Percentiles rank a stretch among this genome's conserved stretches.
Conservation (phyloP, 2,113 vertebrate genomes). For the Centrocercus urophasianus region DNA sequence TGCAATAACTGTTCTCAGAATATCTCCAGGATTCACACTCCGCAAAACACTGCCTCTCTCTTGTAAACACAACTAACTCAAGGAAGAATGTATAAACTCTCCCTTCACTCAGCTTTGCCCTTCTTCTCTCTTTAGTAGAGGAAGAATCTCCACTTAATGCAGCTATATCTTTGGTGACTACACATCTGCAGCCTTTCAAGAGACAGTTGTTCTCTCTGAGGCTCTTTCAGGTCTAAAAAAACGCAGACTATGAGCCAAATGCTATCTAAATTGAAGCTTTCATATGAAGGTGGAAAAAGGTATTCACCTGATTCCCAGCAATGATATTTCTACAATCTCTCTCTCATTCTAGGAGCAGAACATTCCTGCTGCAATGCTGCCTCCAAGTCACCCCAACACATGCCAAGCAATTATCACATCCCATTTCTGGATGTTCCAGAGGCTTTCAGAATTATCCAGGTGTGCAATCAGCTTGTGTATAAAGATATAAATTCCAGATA, state of each 20-base stretch:
- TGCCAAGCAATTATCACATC: background rate
- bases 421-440: background rate
- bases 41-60: conserved; percentile 13
- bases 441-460: background rate
- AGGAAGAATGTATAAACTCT: conserved; percentile 57
- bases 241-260: background rate
- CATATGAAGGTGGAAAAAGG: background rate
- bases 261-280: background rate
- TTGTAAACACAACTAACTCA: conserved; percentile 41
- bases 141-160: conserved; percentile 27
- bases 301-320: background rate
- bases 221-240: background rate
- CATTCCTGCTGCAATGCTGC: background rate
- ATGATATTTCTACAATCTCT: background rate
- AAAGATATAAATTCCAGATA: background rate
- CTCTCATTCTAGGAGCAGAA: background rate
- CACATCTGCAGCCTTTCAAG: conserved; percentile 39
- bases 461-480: background rate
- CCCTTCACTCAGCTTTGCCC: conserved; percentile 26
- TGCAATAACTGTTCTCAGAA: conserved; percentile 14
- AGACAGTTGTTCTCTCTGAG: conserved; percentile 1
- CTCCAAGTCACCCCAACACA: background rate
- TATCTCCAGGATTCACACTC: background rate
- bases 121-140: conserved; percentile 13
- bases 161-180: background rate